These are phyloP conservation scores for Mercenaria mercenaria DNA, from an alignment of 1,140 invertebrate genomes.

Conservation along the genomic window DNA sequence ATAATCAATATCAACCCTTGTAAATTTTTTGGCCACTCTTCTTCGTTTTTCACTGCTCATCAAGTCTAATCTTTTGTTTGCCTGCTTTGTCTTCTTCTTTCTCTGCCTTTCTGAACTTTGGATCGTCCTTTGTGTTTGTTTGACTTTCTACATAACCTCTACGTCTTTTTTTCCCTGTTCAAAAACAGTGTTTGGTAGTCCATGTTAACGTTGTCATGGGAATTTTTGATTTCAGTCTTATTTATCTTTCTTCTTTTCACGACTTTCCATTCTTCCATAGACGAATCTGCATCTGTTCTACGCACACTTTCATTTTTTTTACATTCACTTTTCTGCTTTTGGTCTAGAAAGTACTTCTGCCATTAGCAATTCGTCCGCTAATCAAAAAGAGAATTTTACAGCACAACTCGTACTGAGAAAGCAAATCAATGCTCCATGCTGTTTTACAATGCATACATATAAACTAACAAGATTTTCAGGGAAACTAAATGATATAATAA, in stretches of 20 bases:
- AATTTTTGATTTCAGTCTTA: neutral
- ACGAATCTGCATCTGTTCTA: neutral
- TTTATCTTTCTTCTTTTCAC: neutral
- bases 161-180: neutral
- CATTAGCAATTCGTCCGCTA: neutral
- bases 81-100: no score
- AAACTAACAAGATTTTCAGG: slow-evolving; percentile 24
- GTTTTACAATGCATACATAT: slow-evolving; percentile 40
- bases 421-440: slow-evolving; percentile 17
- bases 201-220: neutral
- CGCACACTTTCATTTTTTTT: neutral
- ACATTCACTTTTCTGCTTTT: neutral
- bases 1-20: no score
- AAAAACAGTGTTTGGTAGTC: neutral
- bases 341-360: neutral
- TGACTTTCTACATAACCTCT: no score
- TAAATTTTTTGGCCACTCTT: no score
- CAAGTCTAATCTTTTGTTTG: no score
- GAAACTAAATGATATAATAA: slow-evolving; percentile 7
- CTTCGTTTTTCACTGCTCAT: no score
- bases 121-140: no score
- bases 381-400: neutral
- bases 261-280: neutral
- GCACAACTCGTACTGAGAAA: slow-evolving; percentile 33
- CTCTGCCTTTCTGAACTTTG: no score